A percentile compares a stretch with the other conserved stretches of the same genome.
phyloP scores from a whole-genome alignment of 2,113 vertebrate species.

The Micronycteris hirsuta region DNA sequence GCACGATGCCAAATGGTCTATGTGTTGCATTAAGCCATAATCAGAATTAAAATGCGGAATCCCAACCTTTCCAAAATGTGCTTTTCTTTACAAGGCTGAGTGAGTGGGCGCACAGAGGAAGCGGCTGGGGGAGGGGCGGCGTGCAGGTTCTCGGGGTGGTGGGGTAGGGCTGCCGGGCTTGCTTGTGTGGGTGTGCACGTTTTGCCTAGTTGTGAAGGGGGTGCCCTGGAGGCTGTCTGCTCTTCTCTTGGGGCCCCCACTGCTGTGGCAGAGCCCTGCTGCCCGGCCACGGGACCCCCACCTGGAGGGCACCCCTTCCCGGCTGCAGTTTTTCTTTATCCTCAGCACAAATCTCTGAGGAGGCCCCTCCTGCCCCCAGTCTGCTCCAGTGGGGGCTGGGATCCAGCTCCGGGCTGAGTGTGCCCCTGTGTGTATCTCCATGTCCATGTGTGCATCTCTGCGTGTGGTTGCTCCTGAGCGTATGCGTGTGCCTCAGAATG shows the following conservation, averaged over 20 bases:
- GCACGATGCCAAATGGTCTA: slow-evolving; percentile 2
- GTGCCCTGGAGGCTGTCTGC: not conserved
- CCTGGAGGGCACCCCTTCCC: not conserved
- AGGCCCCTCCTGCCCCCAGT: not conserved
- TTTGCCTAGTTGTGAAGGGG: not conserved
- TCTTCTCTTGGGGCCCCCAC: not conserved
- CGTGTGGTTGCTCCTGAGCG: not conserved
- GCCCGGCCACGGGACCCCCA: not conserved
- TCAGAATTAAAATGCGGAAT: slow-evolving; percentile 31
- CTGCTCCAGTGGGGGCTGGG: not conserved
- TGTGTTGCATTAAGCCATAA: not conserved
- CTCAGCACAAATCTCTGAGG: not conserved
- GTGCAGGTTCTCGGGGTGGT: rapidly evolving
- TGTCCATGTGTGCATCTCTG: no score
- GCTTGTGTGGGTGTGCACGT: rapidly evolving
- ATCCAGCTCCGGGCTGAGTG: not conserved
- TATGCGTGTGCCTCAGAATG: rapidly evolving
- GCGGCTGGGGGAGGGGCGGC: not conserved
- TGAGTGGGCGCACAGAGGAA: rapidly evolving
- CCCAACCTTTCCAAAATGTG: not conserved
- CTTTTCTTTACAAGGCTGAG: not conserved
- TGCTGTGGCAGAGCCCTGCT: not conserved
- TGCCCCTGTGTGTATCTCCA: not conserved
- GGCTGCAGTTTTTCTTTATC: not conserved
- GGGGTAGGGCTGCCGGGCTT: not conserved